Conservation (phyloP, 2,113 vertebrate species). For the Hypomesus transpacificus region DNA sequence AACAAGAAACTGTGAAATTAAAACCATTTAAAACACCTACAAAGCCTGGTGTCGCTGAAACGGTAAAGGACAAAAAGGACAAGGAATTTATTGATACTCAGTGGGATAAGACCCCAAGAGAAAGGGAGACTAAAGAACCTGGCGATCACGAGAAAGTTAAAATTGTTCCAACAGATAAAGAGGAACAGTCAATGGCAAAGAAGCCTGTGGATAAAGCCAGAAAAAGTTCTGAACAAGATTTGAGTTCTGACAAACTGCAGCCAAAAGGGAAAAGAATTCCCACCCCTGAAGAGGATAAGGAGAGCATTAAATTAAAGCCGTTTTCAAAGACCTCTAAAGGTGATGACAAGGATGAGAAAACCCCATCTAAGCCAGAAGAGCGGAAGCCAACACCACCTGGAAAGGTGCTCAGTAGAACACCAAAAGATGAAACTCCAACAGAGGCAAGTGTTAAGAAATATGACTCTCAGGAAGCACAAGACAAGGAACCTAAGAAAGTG, state of each 20-base stretch:
- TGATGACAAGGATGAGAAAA: conserved; percentile 45
- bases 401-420: conserved; percentile 22
- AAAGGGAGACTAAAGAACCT: conserved; percentile 54
- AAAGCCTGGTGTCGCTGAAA: conserved; percentile 51
- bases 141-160: conserved; percentile 48
- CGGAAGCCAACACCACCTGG: conserved; percentile 39
- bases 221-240: conserved; percentile 52
- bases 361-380: conserved; percentile 54
- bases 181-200: conserved; percentile 37
- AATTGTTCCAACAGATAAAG: conserved; percentile 38
- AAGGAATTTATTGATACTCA: conserved; percentile 59
- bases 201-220: conserved; percentile 35
- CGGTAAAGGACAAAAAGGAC: conserved; percentile 68
- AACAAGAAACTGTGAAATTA: conserved; percentile 65
- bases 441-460: conserved; percentile 45
- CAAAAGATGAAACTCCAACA: conserved; percentile 51
- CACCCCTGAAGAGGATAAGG: conserved; percentile 55
- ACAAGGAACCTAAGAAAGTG: conserved; percentile 63
- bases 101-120: conserved; percentile 49
- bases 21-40: conserved; percentile 71
- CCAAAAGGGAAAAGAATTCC: conserved; percentile 64
- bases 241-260: conserved; percentile 38
- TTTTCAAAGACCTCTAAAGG: conserved; percentile 69
- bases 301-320: conserved; percentile 65
- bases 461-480: conserved; percentile 29